Evolutionary conservation across 1,140 invertebrate species (phyloP), one percentile per base, ranked within the genome.

Genomic region (Tetramorium alpestre): DNA sequence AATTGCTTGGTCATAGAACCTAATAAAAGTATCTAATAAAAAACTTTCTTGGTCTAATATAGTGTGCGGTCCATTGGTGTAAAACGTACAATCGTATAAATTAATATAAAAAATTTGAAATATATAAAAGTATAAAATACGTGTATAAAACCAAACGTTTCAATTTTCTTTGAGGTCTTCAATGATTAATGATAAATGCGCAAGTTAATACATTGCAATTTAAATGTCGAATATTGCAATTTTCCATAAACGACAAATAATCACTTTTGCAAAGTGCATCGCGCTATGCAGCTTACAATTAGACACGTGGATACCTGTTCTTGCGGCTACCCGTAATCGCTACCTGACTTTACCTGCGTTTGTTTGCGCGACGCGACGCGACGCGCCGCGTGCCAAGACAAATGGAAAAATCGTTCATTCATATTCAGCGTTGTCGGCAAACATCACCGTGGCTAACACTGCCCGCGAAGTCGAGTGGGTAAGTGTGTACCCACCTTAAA

Each of bases 371-470:
- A 69, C 33, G 62, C 33, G 62, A 69, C 33, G 62, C 47, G 64
- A 69, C 33, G 62, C 47, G 64, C 47, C 47, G 47, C 47, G 47
- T 22, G 25, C 47, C 70, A 72, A 49, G 16, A 33, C 25, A 8
- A 69, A 44, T 13, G 62, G 13, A 51, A 44, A 38, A 54, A 22
- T 69, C 18, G 28, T 80, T 54, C 60, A 65, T 78, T 78, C 77
- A 54, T 11, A 56, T 70, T 87, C 88, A 69, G 51, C 60, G 60
- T 67, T 67, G 87, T 89, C 82, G 65, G 65, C 81, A 64, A 69
- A 75, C 67, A 67, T 56, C 22, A 25, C 1, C 65, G 78, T 47
- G 16, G 28, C 58, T 62, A 18, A 88, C 60, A 56, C 81, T 22
- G 49, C 18, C 44, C 7, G 33, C 78, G 33, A 22, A 33, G 5